These are phyloP conservation scores for Meiosimyza decipiens DNA, from an alignment of 2,888 invertebrate species.

Conservation along the genomic window DNA sequence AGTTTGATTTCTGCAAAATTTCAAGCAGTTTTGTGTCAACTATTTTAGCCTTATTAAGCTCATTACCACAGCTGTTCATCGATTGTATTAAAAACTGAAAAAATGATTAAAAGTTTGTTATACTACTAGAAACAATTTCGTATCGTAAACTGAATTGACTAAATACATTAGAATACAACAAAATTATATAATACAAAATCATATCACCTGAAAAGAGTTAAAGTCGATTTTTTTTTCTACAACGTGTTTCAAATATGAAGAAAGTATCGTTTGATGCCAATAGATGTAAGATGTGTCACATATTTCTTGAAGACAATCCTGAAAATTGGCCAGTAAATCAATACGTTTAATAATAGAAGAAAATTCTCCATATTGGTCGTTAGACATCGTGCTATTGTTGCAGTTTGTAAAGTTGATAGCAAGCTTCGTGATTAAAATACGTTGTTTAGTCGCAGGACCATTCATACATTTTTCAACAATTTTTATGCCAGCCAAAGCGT, in stretches of 20 bases:
- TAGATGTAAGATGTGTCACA: constrained; percentile 83
- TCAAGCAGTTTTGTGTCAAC: constrained; percentile 52
- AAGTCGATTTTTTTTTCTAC: constrained; percentile 76
- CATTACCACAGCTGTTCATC: constrained; percentile 64
- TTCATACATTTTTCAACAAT: constrained; percentile 77
- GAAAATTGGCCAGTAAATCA: constrained; percentile 73
- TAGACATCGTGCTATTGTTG: constrained; percentile 65
- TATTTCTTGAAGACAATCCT: constrained; percentile 70
- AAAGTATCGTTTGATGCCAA: constrained; percentile 83
- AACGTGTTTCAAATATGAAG: constrained; percentile 80
- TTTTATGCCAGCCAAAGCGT: constrained; percentile 79
- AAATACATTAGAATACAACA: background rate
- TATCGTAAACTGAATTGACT: background rate
- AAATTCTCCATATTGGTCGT: constrained; percentile 74
- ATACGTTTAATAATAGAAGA: constrained; percentile 74
- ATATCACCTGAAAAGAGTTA: constrained; percentile 55
- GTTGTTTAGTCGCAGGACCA: constrained; percentile 74
- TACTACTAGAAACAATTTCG: background rate
- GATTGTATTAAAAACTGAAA: constrained; percentile 69
- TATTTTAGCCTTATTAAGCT: constrained; percentile 44
- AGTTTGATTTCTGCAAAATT: constrained; percentile 56
- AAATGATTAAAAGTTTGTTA: constrained; percentile 42
- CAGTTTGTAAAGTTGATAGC: constrained; percentile 76
- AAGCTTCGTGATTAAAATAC: constrained; percentile 75
- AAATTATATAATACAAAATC: background rate